Conservation (phyloP, 2,888 invertebrate genomes). For the Ophioninae sp. region DNA sequence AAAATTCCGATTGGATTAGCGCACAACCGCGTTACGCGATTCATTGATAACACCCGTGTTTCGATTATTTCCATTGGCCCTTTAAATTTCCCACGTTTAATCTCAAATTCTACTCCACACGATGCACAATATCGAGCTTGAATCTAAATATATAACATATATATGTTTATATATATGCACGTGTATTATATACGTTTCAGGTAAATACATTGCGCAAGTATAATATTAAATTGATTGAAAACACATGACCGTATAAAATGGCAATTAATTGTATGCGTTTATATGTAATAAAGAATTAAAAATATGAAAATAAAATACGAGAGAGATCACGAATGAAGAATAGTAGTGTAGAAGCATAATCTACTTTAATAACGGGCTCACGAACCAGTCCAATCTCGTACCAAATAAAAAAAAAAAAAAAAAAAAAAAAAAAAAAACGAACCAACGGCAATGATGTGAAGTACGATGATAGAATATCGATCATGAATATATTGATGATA, state of each 20-base stretch:
- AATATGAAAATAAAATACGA: conserved; percentile 16
- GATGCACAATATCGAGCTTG: conserved; percentile 60
- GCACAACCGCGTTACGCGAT: neutral
- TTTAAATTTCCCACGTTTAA: conserved; percentile 58
- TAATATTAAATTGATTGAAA: conserved; percentile 36
- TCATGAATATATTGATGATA: conserved; percentile 60
- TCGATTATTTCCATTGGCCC: conserved; percentile 8
- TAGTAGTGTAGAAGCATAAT: conserved; percentile 48
- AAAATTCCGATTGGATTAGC: conserved; percentile 4
- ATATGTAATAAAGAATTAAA: conserved; percentile 3
- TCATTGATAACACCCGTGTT: neutral
- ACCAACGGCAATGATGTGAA: conserved; percentile 33
- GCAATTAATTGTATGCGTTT: conserved; percentile 15
- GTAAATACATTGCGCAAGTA: conserved; percentile 36
- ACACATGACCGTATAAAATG: conserved; percentile 51
- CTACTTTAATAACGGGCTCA: conserved; percentile 57
- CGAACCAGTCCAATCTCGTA: conserved; percentile 50
- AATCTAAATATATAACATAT: conserved; percentile 47
- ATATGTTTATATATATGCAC: conserved; percentile 38
- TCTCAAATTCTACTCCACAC: conserved; percentile 62
- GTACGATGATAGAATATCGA: conserved; percentile 27
- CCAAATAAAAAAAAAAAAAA: conserved; percentile 12
- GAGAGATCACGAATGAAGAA: conserved; percentile 29
- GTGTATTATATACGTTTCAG: conserved; percentile 1
- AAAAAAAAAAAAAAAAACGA: neutral